phyloP scores from a whole-genome alignment of 2,113 vertebrate species.

The Psittacula cyanocephala region DNA sequence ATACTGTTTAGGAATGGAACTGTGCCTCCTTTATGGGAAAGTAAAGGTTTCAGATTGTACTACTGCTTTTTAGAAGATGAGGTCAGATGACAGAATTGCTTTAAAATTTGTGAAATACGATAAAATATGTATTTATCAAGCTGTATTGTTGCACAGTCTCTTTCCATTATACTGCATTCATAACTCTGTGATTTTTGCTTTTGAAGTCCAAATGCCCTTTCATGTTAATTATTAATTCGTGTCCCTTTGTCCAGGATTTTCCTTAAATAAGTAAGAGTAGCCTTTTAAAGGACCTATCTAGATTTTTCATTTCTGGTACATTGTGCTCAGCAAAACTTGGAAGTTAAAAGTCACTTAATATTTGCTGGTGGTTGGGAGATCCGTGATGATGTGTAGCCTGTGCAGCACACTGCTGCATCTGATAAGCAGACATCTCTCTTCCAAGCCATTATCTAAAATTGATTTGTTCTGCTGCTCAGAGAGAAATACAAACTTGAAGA shows the following conservation, averaged over 20 bases:
- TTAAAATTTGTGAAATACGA: not conserved
- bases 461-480: conserved; percentile 32
- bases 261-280: not conserved
- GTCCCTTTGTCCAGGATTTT: not conserved
- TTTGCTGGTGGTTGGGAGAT: not conserved
- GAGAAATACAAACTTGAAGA: conserved; percentile 23
- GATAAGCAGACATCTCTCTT: conserved; percentile 12
- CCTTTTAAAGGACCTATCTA: not conserved
- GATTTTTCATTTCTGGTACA: not conserved
- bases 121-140: not conserved
- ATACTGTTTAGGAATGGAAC: not conserved
- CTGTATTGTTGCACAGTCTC: not conserved
- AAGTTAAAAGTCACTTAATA: not conserved
- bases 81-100: not conserved
- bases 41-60: not conserved
- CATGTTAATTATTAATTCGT: not conserved
- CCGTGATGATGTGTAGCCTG: not conserved
- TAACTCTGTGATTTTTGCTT: not conserved
- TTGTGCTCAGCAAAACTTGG: not conserved
- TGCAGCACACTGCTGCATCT: not conserved
- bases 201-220: not conserved
- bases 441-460: conserved; percentile 16
- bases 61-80: not conserved
- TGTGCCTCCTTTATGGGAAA: not conserved
- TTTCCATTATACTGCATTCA: not conserved